Conservation (phyloP, 2,113 vertebrate genomes). For the Glareola pratincola region DNA sequence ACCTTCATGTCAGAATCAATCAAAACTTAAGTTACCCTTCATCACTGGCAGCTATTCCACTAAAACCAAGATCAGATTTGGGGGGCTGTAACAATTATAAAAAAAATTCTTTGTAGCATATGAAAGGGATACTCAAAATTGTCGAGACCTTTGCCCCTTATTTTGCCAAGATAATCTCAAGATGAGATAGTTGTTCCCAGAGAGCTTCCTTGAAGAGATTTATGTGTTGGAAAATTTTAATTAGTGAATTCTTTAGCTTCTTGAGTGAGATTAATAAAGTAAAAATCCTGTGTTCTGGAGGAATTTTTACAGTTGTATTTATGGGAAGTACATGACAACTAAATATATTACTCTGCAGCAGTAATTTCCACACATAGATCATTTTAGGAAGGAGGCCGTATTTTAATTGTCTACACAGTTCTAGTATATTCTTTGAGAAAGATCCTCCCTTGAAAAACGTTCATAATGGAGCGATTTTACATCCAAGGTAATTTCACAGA, state of each 20-base stretch:
- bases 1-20: conserved; percentile 35
- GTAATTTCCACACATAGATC: background rate
- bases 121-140: background rate
- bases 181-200: background rate
- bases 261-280: background rate
- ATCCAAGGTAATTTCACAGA: background rate
- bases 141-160: background rate
- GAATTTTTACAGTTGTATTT: background rate
- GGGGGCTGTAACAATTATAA: background rate
- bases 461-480: background rate
- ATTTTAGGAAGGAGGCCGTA: background rate
- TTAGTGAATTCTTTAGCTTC: background rate
- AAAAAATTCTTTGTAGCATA: background rate
- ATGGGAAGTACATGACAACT: background rate
- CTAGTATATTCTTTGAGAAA: background rate
- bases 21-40: conserved; percentile 17
- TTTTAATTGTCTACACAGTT: background rate
- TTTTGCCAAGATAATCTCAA: background rate
- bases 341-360: background rate
- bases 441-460: background rate
- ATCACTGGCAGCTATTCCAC: background rate
- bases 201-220: background rate
- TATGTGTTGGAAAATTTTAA: background rate
- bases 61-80: background rate
- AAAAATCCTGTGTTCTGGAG: background rate